Base-by-base conservation (phyloP, 2,113 vertebrate species). In the Epinephelus lanceolatus region DNA sequence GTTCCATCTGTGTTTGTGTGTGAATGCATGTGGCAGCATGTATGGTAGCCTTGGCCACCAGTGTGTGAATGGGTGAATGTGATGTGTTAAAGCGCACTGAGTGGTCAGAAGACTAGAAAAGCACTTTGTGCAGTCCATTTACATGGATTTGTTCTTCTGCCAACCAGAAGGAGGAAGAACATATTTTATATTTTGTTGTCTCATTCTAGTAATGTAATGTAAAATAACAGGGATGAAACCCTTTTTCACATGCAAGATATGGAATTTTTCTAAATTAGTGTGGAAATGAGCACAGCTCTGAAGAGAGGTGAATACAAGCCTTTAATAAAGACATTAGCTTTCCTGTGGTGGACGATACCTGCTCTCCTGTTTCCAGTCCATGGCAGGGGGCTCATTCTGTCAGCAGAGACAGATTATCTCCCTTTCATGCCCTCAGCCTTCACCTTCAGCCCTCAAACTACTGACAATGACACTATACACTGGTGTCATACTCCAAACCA, bases 321-420 rank as follows among this genome's bases (percentile, higher is more conserved):
- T 70, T 23, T 19, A 13, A 33, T 61, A 15, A 21, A 33, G 18
- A 65, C 49, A 45, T 4, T 53, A 45, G 9, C 40, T 68, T 33
- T 49, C 8, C 56, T 70, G n/a, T 15, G 17, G 6, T 7, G 7
- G 17, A 25, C 9, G 0, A 10, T 71, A 9, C 42, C 17, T 40
- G 5, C 25, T 57, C 25, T 21, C 25, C 30, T 15, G 59, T 47
- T 49, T 47, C 2, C 27, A 33, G 3, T 30, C 37, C 33, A 59
- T 42, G 57, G 14, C 42, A 60, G 14, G 25, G 49, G 55, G 19
- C 5, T 42, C 17, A 18, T 42, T 49, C 65, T 56, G 62, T 37
- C 23, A 2, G 53, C 30, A 70, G 66, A 53, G 51, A 67, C 37
- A 21, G 53, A 70, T 70, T 21, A 70, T 56, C 25, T 60, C 52